Conservation (phyloP, 2,888 invertebrate species). For the Julus scanicus region DNA sequence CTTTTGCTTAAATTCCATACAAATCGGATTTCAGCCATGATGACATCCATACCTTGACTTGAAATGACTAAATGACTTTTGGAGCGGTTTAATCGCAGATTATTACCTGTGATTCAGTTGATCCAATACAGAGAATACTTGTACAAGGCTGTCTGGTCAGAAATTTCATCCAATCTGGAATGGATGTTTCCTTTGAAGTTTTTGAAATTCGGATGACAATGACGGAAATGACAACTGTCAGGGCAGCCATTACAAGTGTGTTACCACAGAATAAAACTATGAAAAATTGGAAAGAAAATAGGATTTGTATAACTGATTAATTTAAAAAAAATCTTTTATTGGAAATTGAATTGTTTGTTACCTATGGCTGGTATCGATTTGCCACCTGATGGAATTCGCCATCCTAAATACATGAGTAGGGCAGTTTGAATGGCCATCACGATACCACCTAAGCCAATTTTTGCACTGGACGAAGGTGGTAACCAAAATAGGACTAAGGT, state of each 20-base stretch:
- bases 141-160: not conserved
- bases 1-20: too few species aligned
- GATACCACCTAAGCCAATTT: conserved; percentile 49
- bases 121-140: conserved; percentile 17
- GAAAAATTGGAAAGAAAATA: not conserved
- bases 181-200: not conserved
- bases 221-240: conserved; percentile 3
- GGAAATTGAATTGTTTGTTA: not conserved
- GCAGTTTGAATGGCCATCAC: conserved; percentile 41
- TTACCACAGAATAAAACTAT: conserved; percentile 52
- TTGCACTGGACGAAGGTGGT: conserved; percentile 1
- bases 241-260: conserved; percentile 9
- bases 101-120: conserved; percentile 1
- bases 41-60: too few species aligned
- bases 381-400: conserved; percentile 46
- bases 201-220: not conserved
- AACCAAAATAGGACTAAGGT: conserved; percentile 48
- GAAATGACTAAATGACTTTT: too few species aligned
- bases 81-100: too few species aligned
- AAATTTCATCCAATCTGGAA: conserved; percentile 37
- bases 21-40: too few species aligned
- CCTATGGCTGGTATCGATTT: conserved; percentile 31
- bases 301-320: not conserved
- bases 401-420: not conserved
- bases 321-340: too few species aligned